Base-by-base conservation (phyloP, 2,113 vertebrate genomes). In the Microcebus tavaratra region DNA sequence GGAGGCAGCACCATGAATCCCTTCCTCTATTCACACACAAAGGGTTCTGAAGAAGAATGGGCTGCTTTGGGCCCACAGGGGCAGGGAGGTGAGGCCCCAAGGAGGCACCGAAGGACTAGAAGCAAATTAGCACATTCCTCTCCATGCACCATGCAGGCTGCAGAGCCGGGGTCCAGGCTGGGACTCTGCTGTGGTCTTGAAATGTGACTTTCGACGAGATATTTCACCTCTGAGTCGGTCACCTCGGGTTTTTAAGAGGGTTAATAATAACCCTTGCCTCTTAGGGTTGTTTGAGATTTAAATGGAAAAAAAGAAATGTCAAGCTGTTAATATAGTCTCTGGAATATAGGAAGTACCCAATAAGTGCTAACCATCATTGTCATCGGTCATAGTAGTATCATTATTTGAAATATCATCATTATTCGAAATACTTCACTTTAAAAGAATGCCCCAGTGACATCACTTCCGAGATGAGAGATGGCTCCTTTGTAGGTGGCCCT, bases 11-110 rank as follows among this genome's bases (percentile, higher is more conserved):
- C 15, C 0, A 0, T 50, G 94, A 78, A 63, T 57, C 70, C 88
- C 67, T 34, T 93, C 80, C 83, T 82, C 48, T 39, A 25, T 34
- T 91, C 86, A 70, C 48, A 82, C 42, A 89, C 31, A 90, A 93
- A 83, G 61, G 36, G 48, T 34, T 59, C 5, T 29, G 81, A 72
- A 75, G 45, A 79, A 90, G 53, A 91, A 80, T 21, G 63, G 57
- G 8, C 55, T 50, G 48, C 34, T 34, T n/a, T 34, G 31, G 39
- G 73, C 81, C 55, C 48, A 63, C 27, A 36, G 75, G 20, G 80
- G 45, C 36, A 0, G 8, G 48, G 73, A 36, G 42, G 31, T 3
- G 45, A 75, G 75, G 65, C 25, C 75, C 63, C 18, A 3, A 53
- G 27, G 45, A 79, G 1, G 14, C 18, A 6, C 9, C 0, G 80